A percentile compares a stretch with the other conserved stretches of the same genome.
These are phyloP conservation scores for Neopipo cinnamomea DNA, from an alignment of 2,113 vertebrate species.

Conservation along the genomic window DNA sequence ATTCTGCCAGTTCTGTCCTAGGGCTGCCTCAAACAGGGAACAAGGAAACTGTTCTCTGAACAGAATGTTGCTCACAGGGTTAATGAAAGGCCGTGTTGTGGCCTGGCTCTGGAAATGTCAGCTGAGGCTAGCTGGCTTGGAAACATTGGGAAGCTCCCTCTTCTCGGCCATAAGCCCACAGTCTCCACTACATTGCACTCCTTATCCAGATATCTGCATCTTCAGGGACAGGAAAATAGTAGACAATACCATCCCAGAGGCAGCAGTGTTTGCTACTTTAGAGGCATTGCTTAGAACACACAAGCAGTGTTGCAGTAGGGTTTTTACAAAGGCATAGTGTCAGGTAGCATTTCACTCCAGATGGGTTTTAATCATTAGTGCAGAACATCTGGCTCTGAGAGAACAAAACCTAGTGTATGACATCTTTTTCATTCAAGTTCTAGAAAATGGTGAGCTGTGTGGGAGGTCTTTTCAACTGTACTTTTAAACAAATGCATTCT, in stretches of 20 bases:
- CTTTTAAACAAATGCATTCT: background rate
- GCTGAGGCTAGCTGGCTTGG: background rate
- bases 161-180: background rate
- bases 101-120: background rate
- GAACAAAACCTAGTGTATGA: background rate
- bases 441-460: background rate
- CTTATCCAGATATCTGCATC: background rate
- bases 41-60: background rate
- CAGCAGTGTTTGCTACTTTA: background rate
- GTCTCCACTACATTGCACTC: background rate
- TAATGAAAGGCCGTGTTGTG: background rate
- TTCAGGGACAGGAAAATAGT: background rate
- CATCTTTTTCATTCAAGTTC: background rate
- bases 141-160: background rate
- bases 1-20: background rate
- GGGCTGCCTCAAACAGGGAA: background rate
- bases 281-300: background rate
- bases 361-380: background rate
- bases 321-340: background rate
- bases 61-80: background rate
- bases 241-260: background rate
- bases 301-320: fast-evolving
- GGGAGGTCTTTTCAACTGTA: background rate
- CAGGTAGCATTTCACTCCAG: background rate
- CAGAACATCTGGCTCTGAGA: background rate